Percentiles rank a stretch among this genome's conserved stretches.
Conservation (phyloP, 2,888 invertebrate species). For the Punctoribates punctum region DNA sequence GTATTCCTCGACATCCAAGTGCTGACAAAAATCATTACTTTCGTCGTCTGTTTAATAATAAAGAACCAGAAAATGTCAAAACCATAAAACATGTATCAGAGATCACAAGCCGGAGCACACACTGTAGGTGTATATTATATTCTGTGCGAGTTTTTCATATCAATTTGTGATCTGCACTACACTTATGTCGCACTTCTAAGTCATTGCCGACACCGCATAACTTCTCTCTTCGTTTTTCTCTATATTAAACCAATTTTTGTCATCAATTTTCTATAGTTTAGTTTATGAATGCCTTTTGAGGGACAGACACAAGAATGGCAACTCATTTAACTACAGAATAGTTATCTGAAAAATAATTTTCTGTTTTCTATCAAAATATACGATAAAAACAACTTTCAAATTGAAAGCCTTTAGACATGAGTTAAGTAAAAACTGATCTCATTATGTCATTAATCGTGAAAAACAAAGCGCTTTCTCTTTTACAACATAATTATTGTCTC, state of each 20-base stretch:
- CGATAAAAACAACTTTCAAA: too few species aligned
- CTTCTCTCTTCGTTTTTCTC: neutral
- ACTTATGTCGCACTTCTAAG: slow-evolving; percentile 16
- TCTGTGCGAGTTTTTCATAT: neutral
- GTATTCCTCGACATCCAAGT: neutral
- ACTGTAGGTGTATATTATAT: slow-evolving; percentile 8
- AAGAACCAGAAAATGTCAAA: slow-evolving; percentile 20
- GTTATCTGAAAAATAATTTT: too few species aligned
- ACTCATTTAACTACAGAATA: too few species aligned
- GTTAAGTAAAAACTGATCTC: neutral
- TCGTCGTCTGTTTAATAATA: slow-evolving; percentile 28
- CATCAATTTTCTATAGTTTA: neutral
- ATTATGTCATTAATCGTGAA: neutral
- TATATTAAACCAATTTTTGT: neutral
- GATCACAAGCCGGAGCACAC: neutral
- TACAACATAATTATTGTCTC: too few species aligned
- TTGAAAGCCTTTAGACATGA: too few species aligned
- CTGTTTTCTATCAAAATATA: too few species aligned
- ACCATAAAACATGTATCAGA: slow-evolving; percentile 24
- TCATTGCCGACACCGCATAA: too few species aligned
- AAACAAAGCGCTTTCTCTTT: too few species aligned
- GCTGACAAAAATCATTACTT: slow-evolving; percentile 31
- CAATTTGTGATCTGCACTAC: slow-evolving; percentile 9
- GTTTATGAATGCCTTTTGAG: slow-evolving; percentile 1
- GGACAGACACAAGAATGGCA: too few species aligned